Conservation (phyloP, 2,113 vertebrate genomes). For the Ictalurus furcatus region DNA sequence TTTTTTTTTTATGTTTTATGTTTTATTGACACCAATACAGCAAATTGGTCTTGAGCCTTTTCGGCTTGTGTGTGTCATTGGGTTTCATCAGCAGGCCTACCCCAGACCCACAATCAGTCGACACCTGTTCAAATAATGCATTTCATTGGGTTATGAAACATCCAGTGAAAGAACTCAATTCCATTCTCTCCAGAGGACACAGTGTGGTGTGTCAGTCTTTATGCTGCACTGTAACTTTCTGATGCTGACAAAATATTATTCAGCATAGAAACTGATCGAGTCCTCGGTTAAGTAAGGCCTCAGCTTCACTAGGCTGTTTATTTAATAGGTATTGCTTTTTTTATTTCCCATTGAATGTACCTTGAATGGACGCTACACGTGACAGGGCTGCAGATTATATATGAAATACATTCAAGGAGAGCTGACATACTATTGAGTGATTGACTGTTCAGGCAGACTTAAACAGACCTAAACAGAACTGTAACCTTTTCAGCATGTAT, state of each 20-base stretch:
- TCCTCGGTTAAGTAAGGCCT: background rate
- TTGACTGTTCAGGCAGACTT: conserved; percentile 9
- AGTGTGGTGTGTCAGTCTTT: background rate
- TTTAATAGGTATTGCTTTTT: background rate
- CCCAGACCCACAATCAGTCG: background rate
- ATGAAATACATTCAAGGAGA: conserved; percentile 13
- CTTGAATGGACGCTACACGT: background rate
- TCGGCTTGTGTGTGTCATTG: background rate
- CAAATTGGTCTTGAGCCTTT: background rate
- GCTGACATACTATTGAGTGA: conserved; percentile 1
- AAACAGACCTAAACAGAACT: background rate
- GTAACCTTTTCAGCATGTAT: conserved; percentile 12
- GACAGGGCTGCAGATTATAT: background rate
- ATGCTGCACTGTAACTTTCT: background rate
- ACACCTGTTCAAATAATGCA: background rate
- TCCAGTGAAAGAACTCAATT: background rate
- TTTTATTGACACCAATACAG: background rate
- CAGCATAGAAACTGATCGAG: background rate
- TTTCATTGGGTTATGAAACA: background rate
- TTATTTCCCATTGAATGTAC: background rate
- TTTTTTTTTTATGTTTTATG: too few relatives aligned
- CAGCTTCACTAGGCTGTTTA: background rate
- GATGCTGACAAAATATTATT: background rate
- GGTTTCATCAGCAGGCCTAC: background rate
- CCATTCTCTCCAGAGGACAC: background rate